Evolutionary conservation across 2,888 invertebrate genomes (phyloP).

Genomic region (Nemotelus nigrinus): DNA sequence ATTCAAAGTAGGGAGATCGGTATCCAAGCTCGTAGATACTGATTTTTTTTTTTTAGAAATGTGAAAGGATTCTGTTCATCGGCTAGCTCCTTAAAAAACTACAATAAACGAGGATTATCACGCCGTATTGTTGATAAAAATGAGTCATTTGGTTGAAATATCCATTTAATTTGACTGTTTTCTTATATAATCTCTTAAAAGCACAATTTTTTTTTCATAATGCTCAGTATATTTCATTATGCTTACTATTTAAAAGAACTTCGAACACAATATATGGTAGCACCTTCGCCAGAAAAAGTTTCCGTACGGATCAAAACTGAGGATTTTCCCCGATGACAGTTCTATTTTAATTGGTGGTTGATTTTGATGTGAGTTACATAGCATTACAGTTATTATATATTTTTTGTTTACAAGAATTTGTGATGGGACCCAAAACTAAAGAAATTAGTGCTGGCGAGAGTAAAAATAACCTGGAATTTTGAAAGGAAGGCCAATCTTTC

Average conservation of each 20-base stretch:
- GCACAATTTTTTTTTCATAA: slow-evolving; percentile 1
- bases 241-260: slow-evolving; percentile 1
- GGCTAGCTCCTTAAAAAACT: too few relatives aligned
- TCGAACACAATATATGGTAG: not conserved
- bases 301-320: not conserved
- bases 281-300: not conserved
- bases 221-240: slow-evolving; percentile 14
- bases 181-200: slow-evolving; percentile 27
- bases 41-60: too few relatives aligned
- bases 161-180: slow-evolving; percentile 20
- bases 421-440: slow-evolving; percentile 3
- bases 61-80: too few relatives aligned
- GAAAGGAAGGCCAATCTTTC: not conserved
- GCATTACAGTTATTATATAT: not conserved
- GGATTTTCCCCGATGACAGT: not conserved
- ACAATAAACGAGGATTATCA: too few relatives aligned
- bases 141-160: not conserved
- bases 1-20: too few relatives aligned
- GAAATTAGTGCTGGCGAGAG: slow-evolving; percentile 7
- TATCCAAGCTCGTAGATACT: too few relatives aligned
- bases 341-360: not conserved
- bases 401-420: not conserved
- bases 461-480: not conserved
- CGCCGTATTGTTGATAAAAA: too few relatives aligned
- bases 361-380: not conserved